Base-by-base conservation (phyloP, 2,888 invertebrate species). In the Andrena flavipes region DNA sequence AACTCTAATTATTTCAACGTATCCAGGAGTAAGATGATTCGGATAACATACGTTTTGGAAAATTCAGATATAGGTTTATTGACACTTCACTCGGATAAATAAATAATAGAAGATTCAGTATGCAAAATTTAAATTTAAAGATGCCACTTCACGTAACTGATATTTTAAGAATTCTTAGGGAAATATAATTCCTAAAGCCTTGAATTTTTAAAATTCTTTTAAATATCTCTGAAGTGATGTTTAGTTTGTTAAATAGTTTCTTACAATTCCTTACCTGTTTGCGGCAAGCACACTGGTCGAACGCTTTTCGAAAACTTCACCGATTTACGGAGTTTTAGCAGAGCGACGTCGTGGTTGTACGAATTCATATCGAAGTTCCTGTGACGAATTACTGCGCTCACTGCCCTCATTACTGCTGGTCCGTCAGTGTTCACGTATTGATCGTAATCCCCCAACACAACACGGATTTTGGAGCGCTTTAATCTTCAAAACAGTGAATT, bases 281-380 rank as follows among this genome's bases (percentile, higher is more conserved):
- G 95, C 1, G 98, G 98, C 83, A 98, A 94, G 92, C 98, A 98
- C 65, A 98, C 96, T 0, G 98, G 98, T 87, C 96, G 95, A 83
- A 97, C 96, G 83, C 96, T 96, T 93, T 96, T 97, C 0, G 96
- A 96, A 93, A 97, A 98, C 70, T 95, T 95, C 20, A 98, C 97
- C 0, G 97, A 96, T 92, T 97, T 97, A 42, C 97, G 95, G 23
- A 98, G 94, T 90, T 96, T 96, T 26, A 98, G 94, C 72, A 98
- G 94, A 0, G 98, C 98, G 69, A 98, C 97, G 92, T 98, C 98
- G 92, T 98, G 97, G 94, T 98, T 98, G 92, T 97, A 98, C 0
- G 97, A 96, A 90, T 97, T 97, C 2, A 97, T 96, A 92, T 98
- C 97, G 92, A 98, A 98, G 94, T 97, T 97, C 70, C 97, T 95